Evolutionary conservation across 2,113 vertebrate genomes (phyloP), one percentile per base, ranked within the genome.

Genomic region (Aldabrachelys gigantea): DNA sequence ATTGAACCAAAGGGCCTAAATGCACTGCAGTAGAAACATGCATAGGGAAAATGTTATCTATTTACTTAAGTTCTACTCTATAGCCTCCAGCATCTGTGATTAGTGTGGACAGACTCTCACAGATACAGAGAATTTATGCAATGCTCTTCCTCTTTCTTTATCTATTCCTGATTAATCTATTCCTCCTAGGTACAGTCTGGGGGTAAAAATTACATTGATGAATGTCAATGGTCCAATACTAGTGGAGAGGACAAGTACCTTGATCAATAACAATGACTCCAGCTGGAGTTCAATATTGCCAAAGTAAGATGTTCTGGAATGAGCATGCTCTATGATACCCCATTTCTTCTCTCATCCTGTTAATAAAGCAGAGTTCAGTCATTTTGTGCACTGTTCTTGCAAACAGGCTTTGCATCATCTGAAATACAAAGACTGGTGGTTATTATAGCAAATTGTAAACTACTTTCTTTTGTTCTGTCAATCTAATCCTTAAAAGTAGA

Each of bases 151-250:
- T 27, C 8, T 14, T 95, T 59, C n/a, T 4, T 6, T 82, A 16
- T 31, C 72, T 47, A 17, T 91, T 85, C 59, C 41, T 93, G 52
- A 53, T 92, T 89, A 54, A 75, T 94, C 89, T 38, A 76, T 95
- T 97, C 80, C 92, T 38, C 53, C 89, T 47, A 52, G 78, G 47
- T 57, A 81, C 49, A 41, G 65, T 88, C 62, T 80, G 78, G 57
- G 17, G 16, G 47, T 88, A 53, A 88, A 81, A 88, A 87, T 38
- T 57, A 50, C 16, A 81, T 59, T 31, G 57, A 41, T 65, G 49
- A 69, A 81, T 81, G 81, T 49, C 19, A 31, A 24, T 27, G 5
- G 49, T 29, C 47, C 35, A 50, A 65, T 65, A 65, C 17, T 35
- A 65, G 2, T 65, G 62, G 29, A 14, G 31, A 65, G 62, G 31